These are phyloP conservation scores for Echinarachnius parma DNA, from an alignment of 53 echinoderm and acorn worm species.

Conservation along the genomic window DNA sequence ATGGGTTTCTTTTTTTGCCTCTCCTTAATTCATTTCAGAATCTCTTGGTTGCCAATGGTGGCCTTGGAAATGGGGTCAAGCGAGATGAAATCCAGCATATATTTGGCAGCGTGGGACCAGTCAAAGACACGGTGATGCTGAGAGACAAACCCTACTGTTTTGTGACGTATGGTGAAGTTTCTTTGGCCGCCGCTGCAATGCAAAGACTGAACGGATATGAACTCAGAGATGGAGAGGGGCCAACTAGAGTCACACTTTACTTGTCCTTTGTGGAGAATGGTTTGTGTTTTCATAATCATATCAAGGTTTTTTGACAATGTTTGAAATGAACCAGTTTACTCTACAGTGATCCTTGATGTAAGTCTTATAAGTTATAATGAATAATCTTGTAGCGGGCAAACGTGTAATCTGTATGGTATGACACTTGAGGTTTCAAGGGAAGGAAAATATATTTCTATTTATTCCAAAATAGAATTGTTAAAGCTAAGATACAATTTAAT, in stretches of 20 bases:
- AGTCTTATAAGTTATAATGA: no score
- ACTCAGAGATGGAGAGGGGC: constrained; percentile 44
- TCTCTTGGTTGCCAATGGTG: constrained; percentile 88
- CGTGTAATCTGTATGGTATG: no score
- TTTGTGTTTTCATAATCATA: constrained; percentile 24
- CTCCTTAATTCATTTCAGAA: constrained; percentile 41
- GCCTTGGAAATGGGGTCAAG: constrained; percentile 80
- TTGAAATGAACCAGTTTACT: no score
- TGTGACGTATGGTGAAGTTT: constrained; percentile 53
- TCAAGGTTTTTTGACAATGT: not conserved
- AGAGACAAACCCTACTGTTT: constrained; percentile 85
- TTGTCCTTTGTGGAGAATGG: constrained; percentile 77
- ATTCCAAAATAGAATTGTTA: no score
- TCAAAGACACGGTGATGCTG: constrained; percentile 74
- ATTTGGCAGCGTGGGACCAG: constrained; percentile 66
- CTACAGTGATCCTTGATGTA: no score
- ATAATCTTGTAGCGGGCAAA: no score
- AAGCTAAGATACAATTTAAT: no score
- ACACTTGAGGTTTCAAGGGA: no score
- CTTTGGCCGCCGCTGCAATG: constrained; percentile 52
- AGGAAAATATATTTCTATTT: no score
- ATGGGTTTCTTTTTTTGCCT: not conserved
- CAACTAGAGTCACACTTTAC: constrained; percentile 62
- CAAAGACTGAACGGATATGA: constrained; percentile 64
- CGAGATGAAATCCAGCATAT: constrained; percentile 59